These are phyloP conservation scores for Galaxias olidus DNA, from an alignment of 2,797 vertebrate genomes.

Conservation along the genomic window DNA sequence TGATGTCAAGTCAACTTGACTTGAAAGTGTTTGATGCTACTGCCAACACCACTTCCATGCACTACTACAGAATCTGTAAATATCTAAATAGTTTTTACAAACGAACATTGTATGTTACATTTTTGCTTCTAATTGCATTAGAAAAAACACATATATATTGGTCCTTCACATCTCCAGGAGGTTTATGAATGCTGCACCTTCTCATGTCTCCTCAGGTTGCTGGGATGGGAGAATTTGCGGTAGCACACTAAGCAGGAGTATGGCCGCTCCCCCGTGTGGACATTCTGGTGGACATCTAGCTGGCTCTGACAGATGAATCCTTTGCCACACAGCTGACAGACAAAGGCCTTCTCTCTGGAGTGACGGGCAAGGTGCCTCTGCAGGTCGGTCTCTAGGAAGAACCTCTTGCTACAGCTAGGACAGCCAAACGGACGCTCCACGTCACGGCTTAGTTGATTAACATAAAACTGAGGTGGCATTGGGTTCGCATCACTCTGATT, in stretches of 20 bases:
- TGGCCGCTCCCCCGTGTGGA: slow-evolving; percentile 65
- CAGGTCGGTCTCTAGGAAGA: slow-evolving; percentile 54
- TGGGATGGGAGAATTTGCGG: slow-evolving; percentile 60
- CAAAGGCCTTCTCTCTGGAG: slow-evolving; percentile 46
- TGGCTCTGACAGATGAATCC: slow-evolving; percentile 64
- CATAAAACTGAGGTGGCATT: not conserved
- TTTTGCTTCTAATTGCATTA: not conserved
- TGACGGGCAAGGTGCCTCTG: slow-evolving; percentile 55
- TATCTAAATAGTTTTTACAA: too few relatives aligned
- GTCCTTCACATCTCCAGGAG: too few relatives aligned
- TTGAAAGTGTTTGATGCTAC: too few relatives aligned
- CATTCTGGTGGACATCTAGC: slow-evolving; percentile 63
- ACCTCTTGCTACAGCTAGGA: slow-evolving; percentile 55
- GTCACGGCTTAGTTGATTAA: not conserved
- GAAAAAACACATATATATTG: not conserved
- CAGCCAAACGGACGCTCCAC: slow-evolving; percentile 50
- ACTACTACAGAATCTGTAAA: too few relatives aligned
- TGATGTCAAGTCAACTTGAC: too few relatives aligned
- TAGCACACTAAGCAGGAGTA: slow-evolving; percentile 57
- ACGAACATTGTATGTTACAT: too few relatives aligned
- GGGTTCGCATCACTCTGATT: too few relatives aligned
- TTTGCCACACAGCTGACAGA: slow-evolving; percentile 58
- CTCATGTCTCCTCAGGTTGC: slow-evolving; percentile 65
- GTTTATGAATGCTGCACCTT: slow-evolving; percentile 49
- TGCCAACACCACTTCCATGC: too few relatives aligned